phyloP scores from a whole-genome alignment of 2,113 vertebrate genomes.

The Pelobates fuscus region DNA sequence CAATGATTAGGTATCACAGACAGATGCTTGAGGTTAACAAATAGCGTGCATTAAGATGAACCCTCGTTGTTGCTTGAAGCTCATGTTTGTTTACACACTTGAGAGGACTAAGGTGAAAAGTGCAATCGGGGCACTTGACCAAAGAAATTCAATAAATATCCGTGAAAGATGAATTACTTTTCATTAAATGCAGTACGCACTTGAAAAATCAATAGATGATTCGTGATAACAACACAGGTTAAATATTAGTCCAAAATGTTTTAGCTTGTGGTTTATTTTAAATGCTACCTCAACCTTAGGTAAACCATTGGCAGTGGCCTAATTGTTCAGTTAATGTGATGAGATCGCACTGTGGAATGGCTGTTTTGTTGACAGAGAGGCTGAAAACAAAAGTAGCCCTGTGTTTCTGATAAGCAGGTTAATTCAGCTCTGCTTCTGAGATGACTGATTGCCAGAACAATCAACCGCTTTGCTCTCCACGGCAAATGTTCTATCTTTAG shows the following conservation, averaged over 20 bases:
- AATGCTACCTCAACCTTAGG: slow-evolving; percentile 57
- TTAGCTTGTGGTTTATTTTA: slow-evolving; percentile 53
- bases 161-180: slow-evolving; percentile 68
- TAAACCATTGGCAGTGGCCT: slow-evolving; percentile 62
- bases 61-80: slow-evolving; percentile 54
- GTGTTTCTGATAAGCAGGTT: slow-evolving; percentile 57
- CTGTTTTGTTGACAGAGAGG: slow-evolving; percentile 57
- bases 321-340: slow-evolving; percentile 56
- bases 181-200: slow-evolving; percentile 55
- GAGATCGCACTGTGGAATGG: slow-evolving; percentile 53
- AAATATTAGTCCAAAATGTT: slow-evolving; percentile 70
- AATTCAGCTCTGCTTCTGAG: slow-evolving; percentile 52
- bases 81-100: slow-evolving; percentile 63
- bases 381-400: slow-evolving; percentile 58
- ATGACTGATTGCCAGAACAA: slow-evolving; percentile 57
- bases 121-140: slow-evolving; percentile 64
- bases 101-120: slow-evolving; percentile 77
- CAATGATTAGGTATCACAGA: slow-evolving; percentile 56
- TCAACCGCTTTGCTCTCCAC: slow-evolving; percentile 49
- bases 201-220: slow-evolving; percentile 66
- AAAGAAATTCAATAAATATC: slow-evolving; percentile 67
- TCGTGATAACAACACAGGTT: slow-evolving; percentile 64
- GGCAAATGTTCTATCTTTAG: slow-evolving; percentile 47
- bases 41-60: slow-evolving; percentile 51
- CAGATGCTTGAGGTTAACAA: slow-evolving; percentile 64